These are phyloP conservation scores for Piscicola geometra DNA, from an alignment of 2,888 invertebrate species.

Conservation along the genomic window DNA sequence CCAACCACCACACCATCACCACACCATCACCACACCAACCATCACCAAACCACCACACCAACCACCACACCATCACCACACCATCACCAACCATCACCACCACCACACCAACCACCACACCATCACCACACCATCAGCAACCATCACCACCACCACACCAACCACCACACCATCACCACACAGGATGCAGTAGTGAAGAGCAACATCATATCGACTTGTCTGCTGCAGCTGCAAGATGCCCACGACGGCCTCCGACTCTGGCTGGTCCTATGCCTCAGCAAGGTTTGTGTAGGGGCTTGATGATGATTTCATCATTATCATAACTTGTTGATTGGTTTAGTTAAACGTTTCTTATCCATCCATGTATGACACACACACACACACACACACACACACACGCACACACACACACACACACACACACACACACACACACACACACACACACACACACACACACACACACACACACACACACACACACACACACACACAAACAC, in stretches of 20 bases:
- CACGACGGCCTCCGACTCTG: constrained; percentile 61
- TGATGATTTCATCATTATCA: neutral
- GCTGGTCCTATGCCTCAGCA: constrained; percentile 84
- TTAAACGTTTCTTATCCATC: neutral
- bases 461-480: too few species aligned
- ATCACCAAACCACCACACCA: neutral
- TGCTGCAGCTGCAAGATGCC: constrained; percentile 75
- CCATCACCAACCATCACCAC: neutral
- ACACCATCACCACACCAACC: too few species aligned
- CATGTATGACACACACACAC: neutral
- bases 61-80: neutral
- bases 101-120: neutral
- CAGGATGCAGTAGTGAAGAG: constrained; percentile 80
- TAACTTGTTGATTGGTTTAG: neutral
- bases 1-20: too few species aligned
- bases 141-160: too few species aligned
- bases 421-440: too few species aligned
- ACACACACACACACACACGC: neutral
- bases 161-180: too few species aligned
- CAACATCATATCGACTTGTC: constrained; percentile 80
- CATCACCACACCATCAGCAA: too few species aligned
- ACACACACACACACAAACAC: too few species aligned
- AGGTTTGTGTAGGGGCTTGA: constrained; percentile 47
- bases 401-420: too few species aligned
- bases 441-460: too few species aligned